Percentiles rank a stretch among this genome's conserved stretches.
Evolutionary conservation across 35 echinoderm and acorn worm genomes (phyloP).

Genomic region (Lytechinus variegatus): DNA sequence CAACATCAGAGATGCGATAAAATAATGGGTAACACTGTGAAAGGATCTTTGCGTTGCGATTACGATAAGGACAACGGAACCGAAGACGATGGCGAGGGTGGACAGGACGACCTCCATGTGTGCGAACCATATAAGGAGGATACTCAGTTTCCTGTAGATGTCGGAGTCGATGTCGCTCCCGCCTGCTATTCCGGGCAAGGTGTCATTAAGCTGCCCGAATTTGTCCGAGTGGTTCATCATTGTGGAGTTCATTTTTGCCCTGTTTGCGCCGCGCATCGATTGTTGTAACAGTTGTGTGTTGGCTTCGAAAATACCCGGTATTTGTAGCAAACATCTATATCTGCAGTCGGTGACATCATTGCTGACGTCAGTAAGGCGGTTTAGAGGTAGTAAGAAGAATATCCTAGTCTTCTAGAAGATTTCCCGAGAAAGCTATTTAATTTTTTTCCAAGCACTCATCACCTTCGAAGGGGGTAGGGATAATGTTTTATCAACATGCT

Average conservation of each 20-base stretch:
- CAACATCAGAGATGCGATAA: neutral
- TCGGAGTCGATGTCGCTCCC: neutral
- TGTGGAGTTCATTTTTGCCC: neutral
- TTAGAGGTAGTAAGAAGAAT: too few species aligned
- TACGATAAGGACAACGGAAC: neutral
- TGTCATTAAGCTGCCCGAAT: neutral
- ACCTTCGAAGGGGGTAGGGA: too few species aligned
- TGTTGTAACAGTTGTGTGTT: too few species aligned
- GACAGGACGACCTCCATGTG: neutral
- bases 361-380: too few species aligned
- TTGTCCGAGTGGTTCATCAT: neutral
- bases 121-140: neutral
- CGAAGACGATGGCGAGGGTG: neutral
- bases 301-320: too few species aligned
- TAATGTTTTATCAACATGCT: too few species aligned
- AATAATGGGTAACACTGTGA: neutral
- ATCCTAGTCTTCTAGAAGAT: too few species aligned
- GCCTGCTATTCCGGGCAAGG: neutral
- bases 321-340: too few species aligned
- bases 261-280: too few species aligned
- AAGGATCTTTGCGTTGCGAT: neutral
- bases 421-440: too few species aligned
- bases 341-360: too few species aligned
- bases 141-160: neutral
- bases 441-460: too few species aligned